Evolutionary conservation across 2,888 invertebrate genomes (phyloP).

Genomic region (Silvanus unidentatus): DNA sequence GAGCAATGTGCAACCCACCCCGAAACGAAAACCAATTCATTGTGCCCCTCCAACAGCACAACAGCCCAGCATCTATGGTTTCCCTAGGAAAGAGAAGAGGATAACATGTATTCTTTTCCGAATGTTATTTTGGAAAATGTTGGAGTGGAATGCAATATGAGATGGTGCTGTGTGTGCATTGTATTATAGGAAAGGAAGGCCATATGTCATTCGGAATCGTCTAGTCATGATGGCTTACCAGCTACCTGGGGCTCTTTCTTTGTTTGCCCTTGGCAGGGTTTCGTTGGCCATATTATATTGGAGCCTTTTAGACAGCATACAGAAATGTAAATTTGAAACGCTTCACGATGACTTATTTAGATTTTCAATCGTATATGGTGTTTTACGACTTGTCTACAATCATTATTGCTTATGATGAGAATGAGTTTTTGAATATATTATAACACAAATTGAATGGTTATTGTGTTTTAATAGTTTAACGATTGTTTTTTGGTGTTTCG

Average conservation of each 20-base stretch:
- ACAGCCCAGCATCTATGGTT: no score
- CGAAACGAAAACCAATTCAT: constrained; percentile 10
- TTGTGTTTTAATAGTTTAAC: no score
- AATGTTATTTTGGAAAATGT: constrained; percentile 22
- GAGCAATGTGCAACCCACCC: constrained; percentile 26
- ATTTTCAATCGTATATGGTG: constrained; percentile 7
- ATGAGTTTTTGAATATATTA: no score
- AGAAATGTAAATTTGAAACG: constrained; percentile 15
- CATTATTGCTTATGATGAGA: no score
- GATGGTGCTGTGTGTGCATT: background rate
- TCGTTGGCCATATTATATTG: constrained; percentile 13
- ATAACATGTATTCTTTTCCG: constrained; percentile 14
- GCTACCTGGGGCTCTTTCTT: constrained; percentile 24
- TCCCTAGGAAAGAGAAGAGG: no score
- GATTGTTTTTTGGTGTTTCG: no score
- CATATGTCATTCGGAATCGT: constrained; percentile 22
- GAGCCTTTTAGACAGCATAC: constrained; percentile 2
- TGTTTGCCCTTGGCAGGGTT: constrained; percentile 15
- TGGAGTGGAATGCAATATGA: background rate
- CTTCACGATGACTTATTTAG: constrained; percentile 23
- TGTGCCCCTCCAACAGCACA: constrained; percentile 8
- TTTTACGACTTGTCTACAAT: constrained; percentile 7
- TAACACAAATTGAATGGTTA: no score
- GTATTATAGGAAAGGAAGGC: constrained; percentile 6
- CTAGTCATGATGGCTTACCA: constrained; percentile 23